Base-by-base conservation (phyloP, 2,113 vertebrate species). In the Psephotus haematonotus region DNA sequence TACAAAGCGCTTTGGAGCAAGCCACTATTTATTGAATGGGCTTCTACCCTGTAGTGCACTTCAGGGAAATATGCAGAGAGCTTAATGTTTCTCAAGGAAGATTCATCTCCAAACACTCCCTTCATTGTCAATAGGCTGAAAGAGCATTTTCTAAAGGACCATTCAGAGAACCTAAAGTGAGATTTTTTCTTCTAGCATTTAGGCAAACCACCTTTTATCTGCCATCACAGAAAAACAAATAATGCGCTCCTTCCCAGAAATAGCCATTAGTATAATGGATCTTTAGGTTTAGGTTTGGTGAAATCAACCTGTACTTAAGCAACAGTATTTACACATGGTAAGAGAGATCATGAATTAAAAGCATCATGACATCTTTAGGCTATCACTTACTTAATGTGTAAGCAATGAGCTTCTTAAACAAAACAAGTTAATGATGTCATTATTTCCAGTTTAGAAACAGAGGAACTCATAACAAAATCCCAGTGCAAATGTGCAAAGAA, bases 331-430 rank as follows among this genome's bases (percentile, higher is more conserved):
- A 79, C 69, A 92, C 84, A 82, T 17, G 64, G 43, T 69, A 76
- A 75, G 86, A 88, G 35, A 86, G 46, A 96, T 75, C 46, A 90
- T 76, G 49, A 95, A 93, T 96, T 88, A 94, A 22, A 72, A 90
- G 31, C 60, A 86, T 41, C 33, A 13, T 50, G 81, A 89, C 82
- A 92, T 94, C 79, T 84, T 63, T 50, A 81, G 67, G 9, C 44
- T 77, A 68, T 67, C 70, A 70, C 39, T 65, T 22, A 91, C 69
- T 15, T 64, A 64, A 72, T 17, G 37, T 27, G 47, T 55, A 75
- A 96, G 52, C 69, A 82, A 72, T 10, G 7, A 90, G 31, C 50
- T 90, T 69, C 55, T 93, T 83, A 75, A 83, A 65, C 6, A 59
- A 87, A 94, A 60, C 50, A 85, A 62, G 35, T 74, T 75, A 83